phyloP scores from a whole-genome alignment of 2,113 vertebrate species.

The Sylvicapra grimmia region DNA sequence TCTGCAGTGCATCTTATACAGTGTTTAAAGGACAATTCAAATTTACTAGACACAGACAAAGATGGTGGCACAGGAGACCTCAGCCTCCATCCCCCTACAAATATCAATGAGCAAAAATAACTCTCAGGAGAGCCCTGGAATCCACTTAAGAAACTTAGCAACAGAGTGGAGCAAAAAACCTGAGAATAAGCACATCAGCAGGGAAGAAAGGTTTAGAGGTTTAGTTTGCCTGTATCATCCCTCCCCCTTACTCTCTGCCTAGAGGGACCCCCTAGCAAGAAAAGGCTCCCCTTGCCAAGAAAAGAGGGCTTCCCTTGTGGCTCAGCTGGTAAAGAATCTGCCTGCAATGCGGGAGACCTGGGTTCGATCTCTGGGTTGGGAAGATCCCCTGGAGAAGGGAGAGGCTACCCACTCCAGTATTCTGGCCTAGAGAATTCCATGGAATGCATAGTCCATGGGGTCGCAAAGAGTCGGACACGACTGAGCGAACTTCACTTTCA shows the following conservation, averaged over 20 bases:
- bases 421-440: background rate
- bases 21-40: background rate
- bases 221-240: background rate
- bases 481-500: background rate
- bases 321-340: background rate
- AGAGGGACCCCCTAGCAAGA: background rate
- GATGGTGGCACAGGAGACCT: background rate
- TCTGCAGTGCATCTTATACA: background rate
- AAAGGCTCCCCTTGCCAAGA: background rate
- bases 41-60: background rate
- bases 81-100: background rate
- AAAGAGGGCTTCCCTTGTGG: background rate
- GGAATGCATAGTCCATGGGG: background rate
- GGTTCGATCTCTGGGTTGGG: background rate
- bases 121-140: background rate
- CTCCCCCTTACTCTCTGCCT: background rate
- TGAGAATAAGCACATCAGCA: background rate
- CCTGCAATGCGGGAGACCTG: background rate
- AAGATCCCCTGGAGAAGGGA: background rate
- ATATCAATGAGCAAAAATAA: background rate
- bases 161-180: background rate
- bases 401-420: background rate
- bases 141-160: background rate
- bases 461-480: background rate
- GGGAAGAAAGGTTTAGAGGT: background rate